A percentile compares a stretch with the other conserved stretches of the same genome.
phyloP scores from a whole-genome alignment of 2,113 vertebrate genomes.

The Notechis scutatus region DNA sequence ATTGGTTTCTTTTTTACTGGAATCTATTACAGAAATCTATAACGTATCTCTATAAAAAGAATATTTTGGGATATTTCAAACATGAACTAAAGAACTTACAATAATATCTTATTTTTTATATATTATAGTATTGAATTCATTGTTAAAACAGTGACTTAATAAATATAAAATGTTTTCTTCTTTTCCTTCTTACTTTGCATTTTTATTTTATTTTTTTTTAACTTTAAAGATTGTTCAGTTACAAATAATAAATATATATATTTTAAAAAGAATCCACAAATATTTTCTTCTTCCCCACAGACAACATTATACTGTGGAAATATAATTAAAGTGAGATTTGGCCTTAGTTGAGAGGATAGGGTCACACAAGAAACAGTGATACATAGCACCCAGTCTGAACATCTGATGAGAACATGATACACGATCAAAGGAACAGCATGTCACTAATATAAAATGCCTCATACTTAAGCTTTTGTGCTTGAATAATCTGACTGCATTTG shows the following conservation, averaged over 20 bases:
- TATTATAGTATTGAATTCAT: not conserved
- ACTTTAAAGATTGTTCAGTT: not conserved
- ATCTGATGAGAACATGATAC: not conserved
- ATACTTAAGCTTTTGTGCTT: not conserved
- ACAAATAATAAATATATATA: not conserved
- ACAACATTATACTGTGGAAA: not conserved
- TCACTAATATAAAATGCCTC: fast-evolving
- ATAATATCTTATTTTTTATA: not conserved
- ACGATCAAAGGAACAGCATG: fast-evolving
- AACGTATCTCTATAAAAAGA: not conserved
- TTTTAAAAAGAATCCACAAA: not conserved
- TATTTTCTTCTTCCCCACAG: not conserved
- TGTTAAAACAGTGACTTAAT: not conserved
- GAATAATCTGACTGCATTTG: constrained; percentile 4
- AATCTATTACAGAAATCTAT: not conserved
- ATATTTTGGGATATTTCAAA: not conserved
- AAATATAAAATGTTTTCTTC: not conserved
- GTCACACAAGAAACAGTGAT: not conserved
- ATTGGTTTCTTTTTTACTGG: not conserved
- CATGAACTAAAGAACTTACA: not conserved
- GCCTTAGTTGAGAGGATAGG: not conserved
- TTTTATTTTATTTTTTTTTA: not conserved
- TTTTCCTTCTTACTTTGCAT: not conserved
- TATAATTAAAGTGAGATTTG: not conserved
- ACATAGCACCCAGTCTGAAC: not conserved